Evolutionary conservation across 1,140 invertebrate species (phyloP), one percentile per base, ranked within the genome.

Genomic region (Anastrepha ludens): DNA sequence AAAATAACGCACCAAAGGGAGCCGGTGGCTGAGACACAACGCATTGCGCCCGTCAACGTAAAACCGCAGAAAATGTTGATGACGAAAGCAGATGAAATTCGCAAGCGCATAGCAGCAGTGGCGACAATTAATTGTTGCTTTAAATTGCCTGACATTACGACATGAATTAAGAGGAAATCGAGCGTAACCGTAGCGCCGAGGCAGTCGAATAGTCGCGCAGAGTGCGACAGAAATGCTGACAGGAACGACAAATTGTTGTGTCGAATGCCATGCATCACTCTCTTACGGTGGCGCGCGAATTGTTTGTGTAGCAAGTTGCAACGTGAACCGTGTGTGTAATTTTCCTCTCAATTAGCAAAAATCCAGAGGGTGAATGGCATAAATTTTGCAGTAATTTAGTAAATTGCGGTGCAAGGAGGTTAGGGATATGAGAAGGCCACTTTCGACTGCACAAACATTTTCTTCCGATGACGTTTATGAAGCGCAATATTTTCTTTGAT

Each of bases 111-210:
- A n/a, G 3, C 7, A 1, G 85, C 55, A 44, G 50, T 86, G 85
- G 55, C 59, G 58, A 59, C 86, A 87, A 87, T 87, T 87, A 87
- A 87, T 87, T 87, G 86, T 87, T 64, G 86, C 86, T 67, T 81
- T 41, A 67, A 87, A 67, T 67, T 87, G 65, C 44, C 64, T 87
- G 86, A 87, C 86, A 87, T 65, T 67, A 64, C 86, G 47, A 67
- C 64, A 87, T 67, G 86, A 87, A 87, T 87, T 87, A 87, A 62
- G 41, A 47, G 39, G 58, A 67, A 87, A 87, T 87, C 47, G 86
- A 67, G 86, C 44, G 50, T 41, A 87, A 87, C 86, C 44, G 44
- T 44, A 55, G 55, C 74, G 74, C n/a, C 44, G 7, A 62, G 60
- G n/a, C 60, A 62, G 60, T 62, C 60, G 60, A 62, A 17, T 62